Percentiles rank a stretch among this genome's conserved stretches.
These are phyloP conservation scores for Prolemur simus DNA, from an alignment of 2,113 vertebrate genomes.

Conservation along the genomic window DNA sequence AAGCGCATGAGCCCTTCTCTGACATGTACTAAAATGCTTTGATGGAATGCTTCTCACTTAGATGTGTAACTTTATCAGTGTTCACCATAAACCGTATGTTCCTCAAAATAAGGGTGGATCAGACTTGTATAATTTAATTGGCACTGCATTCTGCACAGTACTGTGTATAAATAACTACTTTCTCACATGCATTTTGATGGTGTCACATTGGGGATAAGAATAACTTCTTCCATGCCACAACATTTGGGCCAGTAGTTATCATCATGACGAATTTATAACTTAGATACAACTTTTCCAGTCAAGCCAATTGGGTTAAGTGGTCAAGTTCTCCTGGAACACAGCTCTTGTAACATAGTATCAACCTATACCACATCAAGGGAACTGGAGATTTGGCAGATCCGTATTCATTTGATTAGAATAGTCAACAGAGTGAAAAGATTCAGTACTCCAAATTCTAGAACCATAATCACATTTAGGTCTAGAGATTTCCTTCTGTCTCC, in stretches of 20 bases:
- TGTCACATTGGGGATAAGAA: slow-evolving; percentile 3
- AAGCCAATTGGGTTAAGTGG: neutral
- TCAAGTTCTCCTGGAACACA: neutral
- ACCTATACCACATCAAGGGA: neutral
- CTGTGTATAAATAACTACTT: neutral
- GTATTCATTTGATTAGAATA: neutral
- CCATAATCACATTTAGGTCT: neutral
- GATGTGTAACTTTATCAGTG: neutral
- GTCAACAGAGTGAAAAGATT: neutral
- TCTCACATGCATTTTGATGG: neutral
- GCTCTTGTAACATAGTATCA: neutral
- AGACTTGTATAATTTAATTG: neutral
- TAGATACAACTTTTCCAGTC: neutral
- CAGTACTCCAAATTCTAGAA: slow-evolving; percentile 32
- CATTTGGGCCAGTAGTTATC: neutral
- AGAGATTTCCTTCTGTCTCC: slow-evolving; percentile 27
- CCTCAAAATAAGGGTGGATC: neutral
- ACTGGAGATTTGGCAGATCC: neutral
- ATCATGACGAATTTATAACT: neutral
- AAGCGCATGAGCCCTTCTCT: neutral
- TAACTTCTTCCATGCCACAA: neutral
- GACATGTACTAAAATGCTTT: neutral
- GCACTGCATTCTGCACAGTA: neutral
- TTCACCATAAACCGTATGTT: neutral
- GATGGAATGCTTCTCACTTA: neutral